Conservation (phyloP, 1,140 invertebrate genomes). For the Yoshiicerus persimilis region DNA sequence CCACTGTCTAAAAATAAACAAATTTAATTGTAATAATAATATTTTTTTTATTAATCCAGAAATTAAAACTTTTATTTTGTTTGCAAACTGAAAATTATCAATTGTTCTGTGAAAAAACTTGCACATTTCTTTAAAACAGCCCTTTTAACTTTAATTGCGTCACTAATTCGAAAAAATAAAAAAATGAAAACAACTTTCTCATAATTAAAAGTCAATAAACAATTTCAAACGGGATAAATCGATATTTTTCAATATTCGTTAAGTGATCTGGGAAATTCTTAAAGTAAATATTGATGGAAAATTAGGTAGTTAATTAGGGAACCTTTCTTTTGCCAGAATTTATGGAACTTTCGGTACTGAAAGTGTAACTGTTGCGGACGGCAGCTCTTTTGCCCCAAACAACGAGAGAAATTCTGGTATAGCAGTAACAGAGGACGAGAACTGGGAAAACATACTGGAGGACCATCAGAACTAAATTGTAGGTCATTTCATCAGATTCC, state of each 20-base stretch:
- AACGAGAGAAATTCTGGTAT: slow-evolving; percentile 77
- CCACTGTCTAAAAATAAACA: slow-evolving; percentile 76
- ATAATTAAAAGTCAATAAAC: no score
- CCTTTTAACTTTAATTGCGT: no score
- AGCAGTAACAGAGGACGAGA: slow-evolving; percentile 79
- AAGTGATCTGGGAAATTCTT: neutral
- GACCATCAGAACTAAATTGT: slow-evolving; percentile 72
- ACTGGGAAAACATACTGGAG: slow-evolving; percentile 83
- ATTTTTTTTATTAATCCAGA: slow-evolving; percentile 6
- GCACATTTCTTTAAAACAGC: no score
- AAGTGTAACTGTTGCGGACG: neutral
- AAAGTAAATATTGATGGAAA: neutral
- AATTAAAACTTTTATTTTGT: neutral
- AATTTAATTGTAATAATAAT: neutral
- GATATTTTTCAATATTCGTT: neutral
- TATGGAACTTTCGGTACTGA: neutral
- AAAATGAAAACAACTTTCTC: no score
- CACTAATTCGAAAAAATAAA: no score
- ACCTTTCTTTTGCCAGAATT: neutral
- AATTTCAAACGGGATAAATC: no score
- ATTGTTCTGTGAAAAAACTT: no score
- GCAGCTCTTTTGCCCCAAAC: slow-evolving; percentile 73
- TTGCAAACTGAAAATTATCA: neutral
- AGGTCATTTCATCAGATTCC: slow-evolving; percentile 64
- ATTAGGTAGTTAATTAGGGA: neutral